phyloP scores from a whole-genome alignment of 2,113 vertebrate genomes.

The Pseudois nayaur region DNA sequence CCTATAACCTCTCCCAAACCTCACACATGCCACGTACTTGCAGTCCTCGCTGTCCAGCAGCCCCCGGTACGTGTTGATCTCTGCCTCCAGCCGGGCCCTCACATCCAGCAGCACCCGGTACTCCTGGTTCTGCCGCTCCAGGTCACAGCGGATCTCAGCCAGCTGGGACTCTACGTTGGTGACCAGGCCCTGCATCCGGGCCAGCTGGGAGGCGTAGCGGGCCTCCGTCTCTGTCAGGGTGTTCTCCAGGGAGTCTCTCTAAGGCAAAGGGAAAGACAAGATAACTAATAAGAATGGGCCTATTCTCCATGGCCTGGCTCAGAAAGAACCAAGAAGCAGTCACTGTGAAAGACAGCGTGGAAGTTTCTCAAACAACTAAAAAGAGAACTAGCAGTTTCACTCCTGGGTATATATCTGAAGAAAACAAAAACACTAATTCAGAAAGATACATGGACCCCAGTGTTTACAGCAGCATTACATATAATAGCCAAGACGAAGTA shows the following conservation, averaged over 20 bases:
- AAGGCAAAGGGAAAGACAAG: not conserved
- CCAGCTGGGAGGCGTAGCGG: constrained; percentile 80
- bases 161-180: constrained; percentile 78
- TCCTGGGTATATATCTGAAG: not conserved
- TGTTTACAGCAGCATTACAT: not conserved
- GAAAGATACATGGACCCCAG: not conserved
- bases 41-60: constrained; percentile 74
- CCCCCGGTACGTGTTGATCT: constrained; percentile 69
- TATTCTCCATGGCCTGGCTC: not conserved
- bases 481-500: not conserved
- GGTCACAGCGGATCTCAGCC: constrained; percentile 72
- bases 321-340: not conserved
- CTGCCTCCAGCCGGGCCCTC: constrained; percentile 63
- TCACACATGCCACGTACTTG: not conserved
- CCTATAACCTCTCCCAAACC: not conserved
- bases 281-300: not conserved
- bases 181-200: constrained; percentile 81
- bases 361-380: not conserved
- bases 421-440: not conserved
- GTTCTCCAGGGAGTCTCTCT: constrained; percentile 87
- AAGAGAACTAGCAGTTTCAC: not conserved
- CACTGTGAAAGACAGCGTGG: not conserved
- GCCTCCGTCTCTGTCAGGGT: constrained; percentile 83
- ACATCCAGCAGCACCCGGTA: constrained; percentile 79
- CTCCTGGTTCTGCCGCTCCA: constrained; percentile 81